Conservation (phyloP, 2,797 vertebrate species). For the Sparidentex hasta region DNA sequence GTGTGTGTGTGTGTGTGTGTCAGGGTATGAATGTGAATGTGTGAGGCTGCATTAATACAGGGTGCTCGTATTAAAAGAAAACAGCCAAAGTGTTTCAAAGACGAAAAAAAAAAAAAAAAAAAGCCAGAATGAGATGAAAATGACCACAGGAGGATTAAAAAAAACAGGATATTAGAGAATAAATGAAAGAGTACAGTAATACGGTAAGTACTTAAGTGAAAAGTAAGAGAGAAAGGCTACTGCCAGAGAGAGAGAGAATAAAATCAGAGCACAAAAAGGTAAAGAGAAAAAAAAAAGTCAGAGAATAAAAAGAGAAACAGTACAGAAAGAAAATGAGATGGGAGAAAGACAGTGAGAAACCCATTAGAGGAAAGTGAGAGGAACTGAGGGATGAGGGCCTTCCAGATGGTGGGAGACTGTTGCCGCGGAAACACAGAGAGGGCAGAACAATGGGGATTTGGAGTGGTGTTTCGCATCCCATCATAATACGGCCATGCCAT, state of each 20-base stretch:
- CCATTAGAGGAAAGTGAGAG: conserved; percentile 75
- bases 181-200: conserved; percentile 30
- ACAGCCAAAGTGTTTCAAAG: conserved; percentile 10
- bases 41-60: conserved; percentile 30
- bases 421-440: conserved; percentile 87
- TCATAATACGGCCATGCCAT: conserved; percentile 74
- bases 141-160: conserved; percentile 32
- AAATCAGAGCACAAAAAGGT: conserved; percentile 26
- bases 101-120: background rate
- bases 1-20: conserved; percentile 14
- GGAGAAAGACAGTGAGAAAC: conserved; percentile 63
- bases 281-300: background rate
- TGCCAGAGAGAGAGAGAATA: conserved; percentile 12
- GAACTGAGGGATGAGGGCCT: conserved; percentile 81
- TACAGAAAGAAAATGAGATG: conserved; percentile 28
- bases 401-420: conserved; percentile 85
- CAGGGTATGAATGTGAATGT: conserved; percentile 1
- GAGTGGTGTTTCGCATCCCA: conserved; percentile 78
- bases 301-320: conserved; percentile 34
- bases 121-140: conserved; percentile 29
- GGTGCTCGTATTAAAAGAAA: conserved; percentile 25
- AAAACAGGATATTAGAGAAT: background rate
- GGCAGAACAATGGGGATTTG: conserved; percentile 87
- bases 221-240: conserved; percentile 11
- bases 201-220: conserved; percentile 37